Conservation (phyloP, 2,113 vertebrate genomes). For the Nanorana parkeri region DNA sequence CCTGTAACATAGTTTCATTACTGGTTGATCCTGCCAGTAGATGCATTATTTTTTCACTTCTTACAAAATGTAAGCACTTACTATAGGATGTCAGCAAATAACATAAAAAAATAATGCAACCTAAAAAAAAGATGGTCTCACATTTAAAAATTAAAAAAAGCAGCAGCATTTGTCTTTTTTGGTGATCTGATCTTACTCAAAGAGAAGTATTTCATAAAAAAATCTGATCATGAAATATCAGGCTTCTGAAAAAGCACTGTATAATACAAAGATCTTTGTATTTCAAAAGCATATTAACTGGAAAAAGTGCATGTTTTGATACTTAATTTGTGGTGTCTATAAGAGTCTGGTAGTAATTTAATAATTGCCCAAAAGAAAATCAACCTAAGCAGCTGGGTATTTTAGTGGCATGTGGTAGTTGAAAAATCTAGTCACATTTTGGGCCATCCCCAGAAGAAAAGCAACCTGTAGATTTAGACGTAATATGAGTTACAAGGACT, state of each 20-base stretch:
- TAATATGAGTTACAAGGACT: too few species aligned
- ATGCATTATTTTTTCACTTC: too few species aligned
- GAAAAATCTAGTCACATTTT: background rate
- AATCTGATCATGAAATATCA: conserved; percentile 1
- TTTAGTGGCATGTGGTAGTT: conserved; percentile 17
- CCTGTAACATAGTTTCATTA: too few species aligned
- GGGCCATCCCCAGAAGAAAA: conserved; percentile 8
- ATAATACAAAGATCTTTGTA: background rate
- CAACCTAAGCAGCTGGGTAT: conserved; percentile 23
- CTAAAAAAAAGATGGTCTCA: too few species aligned
- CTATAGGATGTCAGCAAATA: too few species aligned
- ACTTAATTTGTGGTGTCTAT: background rate
- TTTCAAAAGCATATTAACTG: background rate
- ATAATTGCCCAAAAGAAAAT: conserved; percentile 6
- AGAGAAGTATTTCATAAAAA: conserved; percentile 16
- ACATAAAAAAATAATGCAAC: too few species aligned
- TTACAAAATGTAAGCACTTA: too few species aligned
- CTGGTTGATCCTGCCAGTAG: too few species aligned
- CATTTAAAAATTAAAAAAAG: too few species aligned
- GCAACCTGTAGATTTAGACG: background rate
- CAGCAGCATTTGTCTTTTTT: too few species aligned
- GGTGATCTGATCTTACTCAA: background rate
- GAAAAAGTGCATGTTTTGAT: conserved; percentile 1
- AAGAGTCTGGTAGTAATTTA: conserved; percentile 18
- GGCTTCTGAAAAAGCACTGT: background rate